These are phyloP conservation scores for Natrix natrix DNA, from an alignment of 2,797 vertebrate genomes.

Conservation along the genomic window DNA sequence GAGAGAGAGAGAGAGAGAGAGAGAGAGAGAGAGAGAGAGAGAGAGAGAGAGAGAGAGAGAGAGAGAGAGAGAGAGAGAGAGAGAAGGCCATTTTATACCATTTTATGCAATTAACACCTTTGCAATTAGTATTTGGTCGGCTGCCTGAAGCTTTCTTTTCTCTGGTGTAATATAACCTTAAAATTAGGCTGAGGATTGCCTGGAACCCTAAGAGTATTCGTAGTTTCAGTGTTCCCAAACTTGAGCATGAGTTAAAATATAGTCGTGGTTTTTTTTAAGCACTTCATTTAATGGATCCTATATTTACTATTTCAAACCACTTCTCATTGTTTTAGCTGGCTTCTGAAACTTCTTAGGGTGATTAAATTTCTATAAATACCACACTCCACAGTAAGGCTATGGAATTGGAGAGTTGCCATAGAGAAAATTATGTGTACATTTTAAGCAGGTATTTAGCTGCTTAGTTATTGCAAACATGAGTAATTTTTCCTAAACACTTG, in stretches of 20 bases:
- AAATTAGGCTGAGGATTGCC: background rate
- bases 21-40: background rate
- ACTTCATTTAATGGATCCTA: background rate
- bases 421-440: slow-evolving; percentile 59
- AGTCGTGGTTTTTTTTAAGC: background rate
- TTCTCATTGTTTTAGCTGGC: slow-evolving; percentile 47
- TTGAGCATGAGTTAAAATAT: background rate
- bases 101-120: background rate
- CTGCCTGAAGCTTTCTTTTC: background rate
- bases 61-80: background rate
- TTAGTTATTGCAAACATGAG: slow-evolving; percentile 63
- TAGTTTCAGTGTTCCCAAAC: background rate
- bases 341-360: slow-evolving; percentile 52
- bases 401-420: slow-evolving; percentile 55
- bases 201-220: background rate
- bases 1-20: background rate
- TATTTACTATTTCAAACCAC: slow-evolving; percentile 55
- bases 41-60: background rate
- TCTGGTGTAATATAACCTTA: background rate
- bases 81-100: background rate
- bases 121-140: background rate
- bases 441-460: slow-evolving; percentile 65
- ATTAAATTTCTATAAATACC: slow-evolving; percentile 63
- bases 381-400: slow-evolving; percentile 56
- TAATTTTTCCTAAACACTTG: slow-evolving; percentile 60